Base-by-base conservation (phyloP, 2,888 invertebrate genomes). In the Drosophila demipolita region DNA sequence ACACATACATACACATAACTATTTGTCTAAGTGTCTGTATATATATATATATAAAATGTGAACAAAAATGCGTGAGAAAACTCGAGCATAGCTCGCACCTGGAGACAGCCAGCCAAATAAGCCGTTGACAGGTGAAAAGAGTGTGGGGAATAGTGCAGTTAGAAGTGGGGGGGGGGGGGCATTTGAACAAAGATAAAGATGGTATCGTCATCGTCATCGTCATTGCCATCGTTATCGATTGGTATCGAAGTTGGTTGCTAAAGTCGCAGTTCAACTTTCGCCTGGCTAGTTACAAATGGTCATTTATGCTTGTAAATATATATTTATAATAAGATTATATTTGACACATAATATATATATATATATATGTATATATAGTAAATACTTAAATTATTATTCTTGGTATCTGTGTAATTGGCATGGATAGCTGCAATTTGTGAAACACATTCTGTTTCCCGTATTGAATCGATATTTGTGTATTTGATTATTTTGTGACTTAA, bases 41-140 rank as follows among this genome's bases (percentile, higher is more conserved):
- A 40, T 48, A 54, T 12, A 11, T 23, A 20, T 12, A 35, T 7
- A 12, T 23, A 35, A 73, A 65, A 78, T 66, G 66, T 75, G 62
- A 55, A 48, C 57, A 71, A 65, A 80, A 80, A 67, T 78, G 90
- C 87, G 87, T 87, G 87, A 87, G 87, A 87, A 87, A 90, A 87
- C 79, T 58, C 59, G 57, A 76, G 62, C 70, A 35, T 15, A 67
- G 54, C 54, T 69, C 66, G 65, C 86, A 87, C 78, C 87, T 87
- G 89, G 66, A 70, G 63, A 72, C 55, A 60, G 12, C 17, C 12
- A 7, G 23, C 36, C 57, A 15, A 42, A 57, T 49, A n/a, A 57
- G 20, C 42, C 33, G 62, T 50, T 42, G 52, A 55, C 71, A 78
- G 71, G 67, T 65, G 64, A 61, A 45, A 60, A 35, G 11, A 38